Evolutionary conservation across 2,888 invertebrate genomes (phyloP).

Genomic region (Ornithoptera priamus): DNA sequence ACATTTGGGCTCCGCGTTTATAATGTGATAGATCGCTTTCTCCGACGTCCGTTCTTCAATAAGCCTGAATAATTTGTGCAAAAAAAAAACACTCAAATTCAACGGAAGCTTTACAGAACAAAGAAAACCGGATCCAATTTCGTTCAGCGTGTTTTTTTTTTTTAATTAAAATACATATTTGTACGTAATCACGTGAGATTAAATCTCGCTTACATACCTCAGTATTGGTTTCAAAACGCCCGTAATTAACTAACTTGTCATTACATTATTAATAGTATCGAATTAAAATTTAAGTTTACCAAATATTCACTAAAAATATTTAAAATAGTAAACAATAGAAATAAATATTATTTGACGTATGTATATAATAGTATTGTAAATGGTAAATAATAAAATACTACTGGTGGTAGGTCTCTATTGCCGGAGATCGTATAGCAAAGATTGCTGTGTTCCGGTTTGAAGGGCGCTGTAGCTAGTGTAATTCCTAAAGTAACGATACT

Average conservation of each 20-base stretch:
- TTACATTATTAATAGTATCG: background rate
- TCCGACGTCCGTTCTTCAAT: constrained; percentile 60
- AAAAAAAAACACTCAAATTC: constrained; percentile 54
- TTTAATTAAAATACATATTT: constrained; percentile 48
- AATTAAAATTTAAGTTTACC: too few relatives aligned
- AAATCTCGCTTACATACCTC: constrained; percentile 39
- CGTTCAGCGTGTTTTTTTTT: constrained; percentile 45
- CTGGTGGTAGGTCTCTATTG: too few relatives aligned
- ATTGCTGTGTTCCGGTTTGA: too few relatives aligned
- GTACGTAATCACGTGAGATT: constrained; percentile 41
- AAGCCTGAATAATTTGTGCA: constrained; percentile 64
- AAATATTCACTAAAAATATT: too few relatives aligned
- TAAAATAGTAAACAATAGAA: too few relatives aligned
- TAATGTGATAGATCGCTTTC: constrained; percentile 62
- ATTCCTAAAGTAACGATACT: too few relatives aligned
- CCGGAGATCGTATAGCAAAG: too few relatives aligned
- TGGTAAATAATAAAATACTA: too few relatives aligned
- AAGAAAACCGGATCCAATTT: constrained; percentile 53
- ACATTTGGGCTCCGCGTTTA: constrained; percentile 37
- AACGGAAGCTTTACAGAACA: constrained; percentile 45
- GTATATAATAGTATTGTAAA: too few relatives aligned
- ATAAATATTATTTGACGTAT: too few relatives aligned
- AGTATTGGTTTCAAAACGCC: background rate
- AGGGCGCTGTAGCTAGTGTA: too few relatives aligned
- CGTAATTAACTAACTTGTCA: background rate